Conservation (phyloP, 1,140 invertebrate genomes). For the Scylla paramamosain region DNA sequence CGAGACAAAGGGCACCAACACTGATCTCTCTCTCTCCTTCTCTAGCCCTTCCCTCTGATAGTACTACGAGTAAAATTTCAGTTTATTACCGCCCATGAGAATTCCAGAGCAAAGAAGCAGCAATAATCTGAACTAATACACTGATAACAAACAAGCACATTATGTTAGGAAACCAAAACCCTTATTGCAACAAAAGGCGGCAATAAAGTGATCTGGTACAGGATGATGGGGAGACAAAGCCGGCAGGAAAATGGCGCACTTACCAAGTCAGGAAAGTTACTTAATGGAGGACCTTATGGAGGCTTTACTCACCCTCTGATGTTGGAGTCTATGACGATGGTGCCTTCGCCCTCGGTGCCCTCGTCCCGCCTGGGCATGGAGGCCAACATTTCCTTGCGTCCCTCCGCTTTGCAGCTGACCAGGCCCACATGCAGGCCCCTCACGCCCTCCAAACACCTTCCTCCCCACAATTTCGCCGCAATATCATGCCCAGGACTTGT, state of each 20-base stretch:
- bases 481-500: slow-evolving; percentile 43
- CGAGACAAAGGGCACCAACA: too few relatives aligned
- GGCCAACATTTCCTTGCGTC: slow-evolving; percentile 83
- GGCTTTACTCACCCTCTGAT: slow-evolving; percentile 43
- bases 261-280: not conserved
- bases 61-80: too few relatives aligned
- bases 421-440: slow-evolving; percentile 24
- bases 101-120: too few relatives aligned
- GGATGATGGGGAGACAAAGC: not conserved
- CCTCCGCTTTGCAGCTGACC: slow-evolving; percentile 81
- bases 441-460: slow-evolving; percentile 4
- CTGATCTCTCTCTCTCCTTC: too few relatives aligned
- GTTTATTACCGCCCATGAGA: too few relatives aligned
- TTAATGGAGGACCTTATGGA: not conserved
- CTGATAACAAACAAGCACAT: too few relatives aligned
- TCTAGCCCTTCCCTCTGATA: too few relatives aligned
- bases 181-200: not conserved
- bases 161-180: not conserved
- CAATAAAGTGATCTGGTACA: too few relatives aligned
- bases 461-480: slow-evolving; percentile 41
- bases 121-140: too few relatives aligned
- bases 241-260: slow-evolving; percentile 79
- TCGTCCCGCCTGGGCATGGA: slow-evolving; percentile 84
- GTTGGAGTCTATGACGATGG: slow-evolving; percentile 40
- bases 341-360: slow-evolving; percentile 86